Evolutionary conservation across 2,888 invertebrate genomes (phyloP), one percentile per base, ranked within the genome.

Genomic region (Thereva unica): DNA sequence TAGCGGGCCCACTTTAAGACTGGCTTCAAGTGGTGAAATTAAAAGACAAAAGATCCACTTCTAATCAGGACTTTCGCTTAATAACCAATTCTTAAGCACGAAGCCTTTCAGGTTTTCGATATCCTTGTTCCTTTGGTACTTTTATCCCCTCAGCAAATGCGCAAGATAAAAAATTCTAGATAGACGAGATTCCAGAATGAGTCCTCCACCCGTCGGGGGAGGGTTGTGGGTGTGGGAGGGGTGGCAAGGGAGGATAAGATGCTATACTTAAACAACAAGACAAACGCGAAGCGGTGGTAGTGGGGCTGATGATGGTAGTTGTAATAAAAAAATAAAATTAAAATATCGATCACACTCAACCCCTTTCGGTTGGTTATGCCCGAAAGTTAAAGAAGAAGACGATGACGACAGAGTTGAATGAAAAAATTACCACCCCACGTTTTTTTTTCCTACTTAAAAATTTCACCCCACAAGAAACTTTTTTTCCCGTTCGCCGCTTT

Each of bases 271-370:
- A 47, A 54, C 45, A 59, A 59, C 38, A 59, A 59, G 49, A 59
- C 34, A 23, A 49, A 8, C 9, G 38, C 47, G 38, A 7, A 37
- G 38, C 12, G 10, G 37, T 37, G 9, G 10, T 45, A 38, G 35
- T 45, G 49, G 40, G 42, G 5, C 23, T 38, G 40, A 40, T 12
- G 54, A 10, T 54, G 40, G 35, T 45, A 44, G 35, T 12, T 34
- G 10, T 8, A 49, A 61, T 10, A 41, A 50, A 70, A 69, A 71
- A 76, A 74, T 75, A 74, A 76, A 77, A 76, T 77, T 78, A 77
- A 78, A 77, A 77, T 77, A 77, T 78, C 78, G 78, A 78, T 78
- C 77, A 71, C 71, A 70, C 78, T 78, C 75, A 77, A 78, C 78
- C 77, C 77, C 75, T 77, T 77, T 73, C 71, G 69, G 67, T 67